Evolutionary conservation across 2,797 vertebrate species (phyloP).

Genomic region (Hirundo rustica): DNA sequence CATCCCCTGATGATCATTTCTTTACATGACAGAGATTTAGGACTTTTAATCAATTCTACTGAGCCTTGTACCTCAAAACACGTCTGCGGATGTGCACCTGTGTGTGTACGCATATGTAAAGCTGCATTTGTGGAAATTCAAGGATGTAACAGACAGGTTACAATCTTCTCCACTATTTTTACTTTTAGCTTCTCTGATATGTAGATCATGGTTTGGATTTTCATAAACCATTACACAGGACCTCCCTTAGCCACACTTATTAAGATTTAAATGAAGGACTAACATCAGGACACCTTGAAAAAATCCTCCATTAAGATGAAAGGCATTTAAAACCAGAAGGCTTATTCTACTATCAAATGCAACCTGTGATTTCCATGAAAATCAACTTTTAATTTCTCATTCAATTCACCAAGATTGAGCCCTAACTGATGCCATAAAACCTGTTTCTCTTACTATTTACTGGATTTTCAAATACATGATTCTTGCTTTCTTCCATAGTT

Average conservation of each 20-base stretch:
- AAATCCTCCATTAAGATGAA: background rate
- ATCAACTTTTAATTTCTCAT: background rate
- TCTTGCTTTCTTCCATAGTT: background rate
- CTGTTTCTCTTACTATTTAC: background rate
- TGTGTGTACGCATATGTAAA: fast-evolving
- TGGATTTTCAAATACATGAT: background rate
- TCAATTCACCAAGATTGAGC: background rate
- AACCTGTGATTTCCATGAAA: background rate
- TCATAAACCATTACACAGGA: background rate
- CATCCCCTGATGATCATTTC: background rate
- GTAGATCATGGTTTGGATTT: background rate
- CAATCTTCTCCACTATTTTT: background rate
- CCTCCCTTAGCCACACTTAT: background rate
- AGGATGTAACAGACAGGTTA: background rate
- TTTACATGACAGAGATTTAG: background rate
- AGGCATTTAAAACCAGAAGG: background rate
- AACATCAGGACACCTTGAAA: background rate
- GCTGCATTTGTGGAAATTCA: background rate
- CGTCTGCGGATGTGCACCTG: fast-evolving
- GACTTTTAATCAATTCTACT: background rate
- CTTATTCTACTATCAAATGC: background rate
- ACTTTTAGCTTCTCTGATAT: background rate
- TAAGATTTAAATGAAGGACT: background rate
- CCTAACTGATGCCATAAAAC: background rate
- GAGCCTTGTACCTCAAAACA: background rate